These are phyloP conservation scores for Callipepla californica DNA, from an alignment of 2,113 vertebrate genomes.

Conservation along the genomic window DNA sequence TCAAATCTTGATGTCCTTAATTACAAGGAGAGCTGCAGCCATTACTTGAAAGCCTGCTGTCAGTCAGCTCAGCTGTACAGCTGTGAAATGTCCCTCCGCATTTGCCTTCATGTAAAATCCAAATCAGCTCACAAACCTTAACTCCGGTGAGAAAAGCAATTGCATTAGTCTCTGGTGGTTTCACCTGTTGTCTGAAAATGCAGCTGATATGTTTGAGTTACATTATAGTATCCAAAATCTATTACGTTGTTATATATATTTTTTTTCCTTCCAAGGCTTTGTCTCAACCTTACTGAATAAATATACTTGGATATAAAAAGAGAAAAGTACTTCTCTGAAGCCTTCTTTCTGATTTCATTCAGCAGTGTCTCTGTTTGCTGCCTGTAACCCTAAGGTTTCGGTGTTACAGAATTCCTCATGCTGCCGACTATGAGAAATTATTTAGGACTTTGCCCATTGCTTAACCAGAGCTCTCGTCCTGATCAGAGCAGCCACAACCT, in stretches of 20 bases:
- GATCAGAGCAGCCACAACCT: not conserved
- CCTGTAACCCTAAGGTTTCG: not conserved
- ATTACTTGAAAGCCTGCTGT: not conserved
- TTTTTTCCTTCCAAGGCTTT: not conserved
- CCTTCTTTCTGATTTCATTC: not conserved
- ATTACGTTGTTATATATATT: not conserved
- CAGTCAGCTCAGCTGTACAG: not conserved
- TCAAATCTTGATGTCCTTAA: not conserved
- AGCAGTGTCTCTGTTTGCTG: not conserved
- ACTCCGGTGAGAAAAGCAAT: not conserved
- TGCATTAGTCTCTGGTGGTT: accelerated
- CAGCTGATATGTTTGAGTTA: not conserved
- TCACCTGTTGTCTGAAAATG: not conserved
- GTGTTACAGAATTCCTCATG: not conserved
- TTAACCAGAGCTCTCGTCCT: not conserved
- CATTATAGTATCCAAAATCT: not conserved
- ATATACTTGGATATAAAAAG: conserved; percentile 29
- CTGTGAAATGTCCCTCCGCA: not conserved
- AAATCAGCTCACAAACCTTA: not conserved
- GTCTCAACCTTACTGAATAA: conserved; percentile 5
- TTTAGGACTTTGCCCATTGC: not conserved
- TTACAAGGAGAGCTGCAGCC: not conserved
- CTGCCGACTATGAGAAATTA: not conserved
- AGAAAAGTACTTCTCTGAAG: not conserved
- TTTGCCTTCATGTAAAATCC: not conserved